phyloP scores from a whole-genome alignment of 2,113 vertebrate genomes.

The Zootoca vivipara region DNA sequence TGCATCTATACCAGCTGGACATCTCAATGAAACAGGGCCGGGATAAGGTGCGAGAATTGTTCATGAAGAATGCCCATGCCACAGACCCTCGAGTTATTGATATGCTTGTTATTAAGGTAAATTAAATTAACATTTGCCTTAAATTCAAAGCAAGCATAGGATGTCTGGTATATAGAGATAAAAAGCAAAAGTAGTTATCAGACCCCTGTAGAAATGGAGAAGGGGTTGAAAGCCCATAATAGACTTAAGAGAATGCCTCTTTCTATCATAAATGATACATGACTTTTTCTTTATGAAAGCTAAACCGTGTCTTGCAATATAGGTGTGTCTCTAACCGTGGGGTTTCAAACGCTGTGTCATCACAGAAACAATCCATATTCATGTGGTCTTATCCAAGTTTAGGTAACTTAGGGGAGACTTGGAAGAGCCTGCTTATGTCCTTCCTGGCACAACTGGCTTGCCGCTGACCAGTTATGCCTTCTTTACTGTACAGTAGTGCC shows the following conservation, averaged over 20 bases:
- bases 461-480: no score
- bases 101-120: constrained; percentile 96
- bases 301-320: not conserved
- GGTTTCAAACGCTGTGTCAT: not conserved
- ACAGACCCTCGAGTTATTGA: constrained; percentile 91
- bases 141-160: not conserved
- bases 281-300: not conserved
- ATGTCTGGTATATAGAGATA: rapidly evolving
- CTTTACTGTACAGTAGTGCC: no score
- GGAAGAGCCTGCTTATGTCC: no score
- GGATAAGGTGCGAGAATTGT: constrained; percentile 92
- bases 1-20: constrained; percentile 87
- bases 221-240: not conserved
- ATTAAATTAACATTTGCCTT: not conserved
- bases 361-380: not conserved
- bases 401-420: not conserved
- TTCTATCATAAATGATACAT: not conserved
- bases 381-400: not conserved
- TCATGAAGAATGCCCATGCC: constrained; percentile 87
- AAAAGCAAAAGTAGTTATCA: not conserved
- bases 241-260: not conserved
- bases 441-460: no score
- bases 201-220: not conserved
- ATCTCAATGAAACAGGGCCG: constrained; percentile 85
- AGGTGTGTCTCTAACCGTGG: not conserved